Conservation (phyloP, 2,113 vertebrate genomes). For the Pelobates fuscus region DNA sequence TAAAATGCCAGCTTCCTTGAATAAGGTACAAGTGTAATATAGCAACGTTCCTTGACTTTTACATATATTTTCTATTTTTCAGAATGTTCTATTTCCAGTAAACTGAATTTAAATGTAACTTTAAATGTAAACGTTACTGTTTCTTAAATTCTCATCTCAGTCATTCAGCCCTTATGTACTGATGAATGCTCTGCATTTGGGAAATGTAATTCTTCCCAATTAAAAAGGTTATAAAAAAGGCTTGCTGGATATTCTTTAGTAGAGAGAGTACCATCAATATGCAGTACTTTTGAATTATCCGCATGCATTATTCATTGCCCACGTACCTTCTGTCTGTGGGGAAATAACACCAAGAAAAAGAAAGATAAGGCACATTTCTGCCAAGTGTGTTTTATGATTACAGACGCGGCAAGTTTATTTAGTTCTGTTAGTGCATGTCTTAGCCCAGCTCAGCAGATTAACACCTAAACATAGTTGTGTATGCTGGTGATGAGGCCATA, state of each 20-base stretch:
- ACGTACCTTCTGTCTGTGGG: slow-evolving; percentile 47
- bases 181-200: slow-evolving; percentile 15
- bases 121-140: too few relatives aligned
- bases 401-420: slow-evolving; percentile 51
- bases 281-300: slow-evolving; percentile 48
- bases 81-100: too few relatives aligned
- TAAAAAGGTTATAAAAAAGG: slow-evolving; percentile 40
- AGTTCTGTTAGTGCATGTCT: slow-evolving; percentile 32
- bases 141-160: too few relatives aligned
- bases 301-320: slow-evolving; percentile 50
- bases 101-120: too few relatives aligned
- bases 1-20: too few relatives aligned
- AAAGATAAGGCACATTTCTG: slow-evolving; percentile 40
- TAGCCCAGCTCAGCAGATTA: slow-evolving; percentile 42
- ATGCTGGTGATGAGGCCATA: slow-evolving; percentile 13
- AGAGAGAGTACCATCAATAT: slow-evolving; percentile 17
- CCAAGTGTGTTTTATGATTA: slow-evolving; percentile 50
- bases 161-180: slow-evolving; percentile 9
- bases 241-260: slow-evolving; percentile 38
- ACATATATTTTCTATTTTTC: too few relatives aligned
- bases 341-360: slow-evolving; percentile 43
- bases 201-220: slow-evolving; percentile 26
- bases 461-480: slow-evolving; percentile 9
- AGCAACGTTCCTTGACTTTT: too few relatives aligned
- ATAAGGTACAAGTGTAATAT: too few relatives aligned